These are phyloP conservation scores for Acyrthosiphon pisum DNA, from an alignment of 1,140 invertebrate genomes.

Conservation along the genomic window DNA sequence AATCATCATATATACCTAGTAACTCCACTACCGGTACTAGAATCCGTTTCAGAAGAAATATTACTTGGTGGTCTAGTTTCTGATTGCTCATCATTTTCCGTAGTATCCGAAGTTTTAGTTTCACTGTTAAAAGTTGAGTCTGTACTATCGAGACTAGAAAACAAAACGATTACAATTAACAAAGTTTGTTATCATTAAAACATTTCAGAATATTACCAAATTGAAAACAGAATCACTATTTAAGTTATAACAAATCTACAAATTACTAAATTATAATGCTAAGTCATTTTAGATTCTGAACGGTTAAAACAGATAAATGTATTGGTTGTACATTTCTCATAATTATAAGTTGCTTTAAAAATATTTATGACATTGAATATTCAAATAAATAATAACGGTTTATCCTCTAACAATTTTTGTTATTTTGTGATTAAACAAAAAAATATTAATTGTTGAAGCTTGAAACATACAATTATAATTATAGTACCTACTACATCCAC, in stretches of 20 bases:
- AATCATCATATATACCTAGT: constrained; percentile 6
- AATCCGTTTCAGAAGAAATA: neutral
- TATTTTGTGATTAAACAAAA: no score
- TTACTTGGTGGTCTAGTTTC: neutral
- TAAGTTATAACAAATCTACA: neutral
- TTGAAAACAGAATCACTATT: neutral
- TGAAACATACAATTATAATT: no score
- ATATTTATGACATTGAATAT: no score
- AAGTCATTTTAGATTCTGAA: neutral
- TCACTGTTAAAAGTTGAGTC: neutral
- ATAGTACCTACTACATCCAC: no score
- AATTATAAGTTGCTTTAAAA: no score
- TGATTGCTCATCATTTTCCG: neutral
- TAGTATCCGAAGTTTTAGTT: neutral
- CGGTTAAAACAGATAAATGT: neutral
- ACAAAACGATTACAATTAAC: neutral
- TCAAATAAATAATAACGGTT: no score
- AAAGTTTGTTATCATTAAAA: neutral
- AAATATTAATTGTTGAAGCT: no score
- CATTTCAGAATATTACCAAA: neutral
- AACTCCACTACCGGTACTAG: neutral
- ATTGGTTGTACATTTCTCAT: neutral
- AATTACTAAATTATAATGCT: neutral
- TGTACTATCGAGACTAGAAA: neutral
- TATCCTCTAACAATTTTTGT: no score